Conservation (phyloP, 30 jellyfish, hydroid and myxozoan genomes). For the Chrysaora quinquecirrha region DNA sequence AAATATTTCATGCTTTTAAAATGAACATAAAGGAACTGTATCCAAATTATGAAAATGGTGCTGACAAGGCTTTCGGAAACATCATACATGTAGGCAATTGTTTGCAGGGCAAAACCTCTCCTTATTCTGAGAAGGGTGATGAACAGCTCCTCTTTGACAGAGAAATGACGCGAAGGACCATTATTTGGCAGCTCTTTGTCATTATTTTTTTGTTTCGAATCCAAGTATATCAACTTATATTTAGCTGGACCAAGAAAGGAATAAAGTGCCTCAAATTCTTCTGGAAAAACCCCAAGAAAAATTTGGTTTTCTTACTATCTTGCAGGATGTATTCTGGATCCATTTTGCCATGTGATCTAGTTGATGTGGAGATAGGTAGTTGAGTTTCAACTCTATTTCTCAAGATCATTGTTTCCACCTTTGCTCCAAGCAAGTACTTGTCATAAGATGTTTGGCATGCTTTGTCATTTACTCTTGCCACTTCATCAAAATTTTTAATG, state of each 20-base stretch:
- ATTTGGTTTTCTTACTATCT: constrained; percentile 14
- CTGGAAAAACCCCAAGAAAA: constrained; percentile 41
- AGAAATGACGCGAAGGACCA: not conserved
- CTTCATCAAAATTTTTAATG: too few relatives aligned
- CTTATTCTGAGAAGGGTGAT: constrained; percentile 42
- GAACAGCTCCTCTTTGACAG: constrained; percentile 47
- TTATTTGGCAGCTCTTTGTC: too few relatives aligned
- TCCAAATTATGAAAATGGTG: constrained; percentile 54
- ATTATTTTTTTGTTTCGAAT: not conserved
- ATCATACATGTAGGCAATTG: constrained; percentile 46
- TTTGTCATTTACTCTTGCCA: constrained; percentile 27
- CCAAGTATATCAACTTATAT: constrained; percentile 23
- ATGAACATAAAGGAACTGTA: constrained; percentile 43
- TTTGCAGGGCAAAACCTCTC: constrained; percentile 44
- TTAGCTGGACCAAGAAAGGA: constrained; percentile 39
- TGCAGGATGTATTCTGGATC: not conserved
- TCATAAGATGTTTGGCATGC: constrained; percentile 38
- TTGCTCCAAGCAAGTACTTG: constrained; percentile 44
- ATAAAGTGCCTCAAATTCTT: constrained; percentile 2
- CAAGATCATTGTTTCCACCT: constrained; percentile 27
- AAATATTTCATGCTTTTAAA: constrained; percentile 10
- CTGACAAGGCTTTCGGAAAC: constrained; percentile 24
- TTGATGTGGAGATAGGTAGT: not conserved
- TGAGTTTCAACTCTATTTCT: not conserved
- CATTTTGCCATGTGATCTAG: not conserved